Evolutionary conservation across 2,797 vertebrate genomes (phyloP), one percentile per base, ranked within the genome.

Genomic region (Phataginus tetradactyla): DNA sequence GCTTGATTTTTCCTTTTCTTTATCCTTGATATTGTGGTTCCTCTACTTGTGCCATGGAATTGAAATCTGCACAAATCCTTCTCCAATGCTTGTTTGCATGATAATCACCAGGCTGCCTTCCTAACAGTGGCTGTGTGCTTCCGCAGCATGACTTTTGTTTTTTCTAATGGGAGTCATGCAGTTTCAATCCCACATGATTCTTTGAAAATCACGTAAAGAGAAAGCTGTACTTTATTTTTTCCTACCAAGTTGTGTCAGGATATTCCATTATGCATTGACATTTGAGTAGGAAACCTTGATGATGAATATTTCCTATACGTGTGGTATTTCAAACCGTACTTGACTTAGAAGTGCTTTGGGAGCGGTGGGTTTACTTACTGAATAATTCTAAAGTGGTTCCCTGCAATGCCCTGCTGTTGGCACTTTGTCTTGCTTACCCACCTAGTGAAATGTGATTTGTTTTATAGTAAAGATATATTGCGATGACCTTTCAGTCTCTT

Each of bases 401-500:
- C 69, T 51, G 27, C 23, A 69, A 89, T n/a, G 61, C 68, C 29
- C 37, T 63, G 42, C n/a, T 21, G 15, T 29, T 39, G 68, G 25
- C 7, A 11, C 23, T 79, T 74, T 69, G 66, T 85, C 51, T 96
- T 95, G 69, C 53, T 66, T 80, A 74, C 64, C 45, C 20, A 74
- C 71, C 34, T 29, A 84, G 29, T 53, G 71, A 86, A 87, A 86
- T 20, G 32, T 71, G 32, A 66, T 86, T 84, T 86, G 37, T 78
- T 96, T 94, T 90, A 90, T 55, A 90, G 27, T 78, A 86, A 92
- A 83, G 81, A 90, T 78, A 66, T 94, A 90, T 90, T 61, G 74
- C 96, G 91, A 90, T 93, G 61, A 91, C 64, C 27, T 90, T 96
- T 86, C 13, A 7, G 17, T 92, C 10, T 61, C 20, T 17, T 2